Evolutionary conservation across 2,113 vertebrate species (phyloP), one percentile per base, ranked within the genome.

Genomic region (Ceuthmochares aereus): DNA sequence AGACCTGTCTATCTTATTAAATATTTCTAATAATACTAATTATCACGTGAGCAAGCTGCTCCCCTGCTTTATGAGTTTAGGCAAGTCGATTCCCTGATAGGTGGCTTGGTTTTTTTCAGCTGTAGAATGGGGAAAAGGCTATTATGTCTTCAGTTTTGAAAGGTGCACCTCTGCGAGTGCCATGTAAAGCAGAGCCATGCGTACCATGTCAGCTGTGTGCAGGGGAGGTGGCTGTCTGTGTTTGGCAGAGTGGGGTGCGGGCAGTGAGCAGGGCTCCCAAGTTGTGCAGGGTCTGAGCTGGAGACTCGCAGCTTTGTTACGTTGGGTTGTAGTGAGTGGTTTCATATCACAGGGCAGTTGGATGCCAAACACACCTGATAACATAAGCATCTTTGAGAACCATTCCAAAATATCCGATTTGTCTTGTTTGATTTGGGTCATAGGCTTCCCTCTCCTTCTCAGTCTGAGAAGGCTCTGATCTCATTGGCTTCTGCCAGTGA

Each of bases 21-120:
- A 87, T 81, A 64, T 84, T 79, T 73, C 73, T 90, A 90, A 74
- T 72, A 93, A 88, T 68, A 68, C 76, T 78, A 60, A 84, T 92
- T 95, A 81, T 59, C 60, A 86, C 49, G 49, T 78, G 85, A 90
- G 88, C 90, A 76, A 60, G 52, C 59, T 84, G 49, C 34, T 86
- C 56, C 40, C 29, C 29, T 75, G 56, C 75, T 60, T 67, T 86
- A 69, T 91, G 91, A 75, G 75, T 91, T 94, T 62, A 84, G 84
- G 40, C 56, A 94, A 77, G 84, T 78, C 4, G 0, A 9, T 43
- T 79, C 45, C 22, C 34, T 87, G 55, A 60, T 34, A 84, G 9
- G 8, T 62, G 12, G 12, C 51, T 58, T 34, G 36, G 27, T 0
- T 17, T 72, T 84, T 78, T 81, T 72, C 9, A 72, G 17, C 21